Evolutionary conservation across 1,140 invertebrate species (phyloP).

Genomic region (Drosophila sechellia): DNA sequence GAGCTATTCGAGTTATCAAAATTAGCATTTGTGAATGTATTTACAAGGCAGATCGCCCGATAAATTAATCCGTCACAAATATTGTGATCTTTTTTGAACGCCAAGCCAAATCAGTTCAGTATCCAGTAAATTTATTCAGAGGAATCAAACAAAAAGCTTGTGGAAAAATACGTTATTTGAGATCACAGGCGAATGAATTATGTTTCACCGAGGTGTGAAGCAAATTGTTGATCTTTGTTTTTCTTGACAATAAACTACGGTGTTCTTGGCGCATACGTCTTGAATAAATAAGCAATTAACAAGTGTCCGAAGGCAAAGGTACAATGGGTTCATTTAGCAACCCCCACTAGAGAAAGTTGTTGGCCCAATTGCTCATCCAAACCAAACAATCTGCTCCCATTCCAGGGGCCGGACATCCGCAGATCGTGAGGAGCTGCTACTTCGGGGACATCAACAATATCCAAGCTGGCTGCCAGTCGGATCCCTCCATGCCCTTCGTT

Average conservation of each 20-base stretch:
- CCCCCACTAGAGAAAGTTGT: slow-evolving; percentile 44
- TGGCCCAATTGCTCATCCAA: slow-evolving; percentile 20
- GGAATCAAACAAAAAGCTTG: slow-evolving; percentile 1
- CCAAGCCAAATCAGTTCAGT: neutral
- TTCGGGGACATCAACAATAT: slow-evolving; percentile 68
- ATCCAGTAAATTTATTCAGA: neutral
- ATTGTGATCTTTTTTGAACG: slow-evolving; percentile 4
- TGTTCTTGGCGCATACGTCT: neutral
- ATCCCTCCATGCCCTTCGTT: slow-evolving; percentile 73
- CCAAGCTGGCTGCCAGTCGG: slow-evolving; percentile 65
- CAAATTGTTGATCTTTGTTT: slow-evolving; percentile 17
- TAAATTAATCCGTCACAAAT: slow-evolving; percentile 16
- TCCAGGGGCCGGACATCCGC: slow-evolving; percentile 68
- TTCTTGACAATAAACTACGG: slow-evolving; percentile 14
- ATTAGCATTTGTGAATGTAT: slow-evolving; percentile 13
- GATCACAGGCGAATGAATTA: slow-evolving; percentile 1
- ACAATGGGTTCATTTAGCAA: slow-evolving; percentile 38
- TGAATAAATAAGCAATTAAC: slow-evolving; percentile 32
- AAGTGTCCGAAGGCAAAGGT: slow-evolving; percentile 3
- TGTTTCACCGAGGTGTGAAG: slow-evolving; percentile 1
- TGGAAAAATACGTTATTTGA: slow-evolving; percentile 5
- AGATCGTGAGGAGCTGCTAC: slow-evolving; percentile 73
- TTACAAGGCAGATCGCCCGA: neutral
- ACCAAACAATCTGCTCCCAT: slow-evolving; percentile 9
- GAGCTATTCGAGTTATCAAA: slow-evolving; percentile 6